Conservation (phyloP, 2,797 vertebrate genomes). For the Anolis apletophallus region DNA sequence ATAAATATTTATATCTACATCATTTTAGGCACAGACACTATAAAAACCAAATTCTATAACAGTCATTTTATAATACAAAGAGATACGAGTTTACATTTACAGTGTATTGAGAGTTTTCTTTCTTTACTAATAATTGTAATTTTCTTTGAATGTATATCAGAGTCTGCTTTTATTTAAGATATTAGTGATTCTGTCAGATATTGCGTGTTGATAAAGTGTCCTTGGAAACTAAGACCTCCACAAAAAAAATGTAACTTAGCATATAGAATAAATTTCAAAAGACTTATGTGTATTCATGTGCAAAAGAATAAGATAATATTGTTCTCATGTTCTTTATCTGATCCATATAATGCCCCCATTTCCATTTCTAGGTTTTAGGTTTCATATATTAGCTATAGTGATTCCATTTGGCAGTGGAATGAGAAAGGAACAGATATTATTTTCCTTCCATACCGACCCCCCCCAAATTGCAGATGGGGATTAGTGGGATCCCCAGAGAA, state of each 20-base stretch:
- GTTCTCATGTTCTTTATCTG: conserved; percentile 19
- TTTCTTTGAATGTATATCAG: conserved; percentile 35
- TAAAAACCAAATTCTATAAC: conserved; percentile 31
- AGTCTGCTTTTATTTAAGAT: conserved; percentile 25
- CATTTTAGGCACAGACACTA: neutral
- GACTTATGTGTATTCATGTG: neutral
- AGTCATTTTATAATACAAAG: conserved; percentile 9
- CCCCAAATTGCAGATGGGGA: neutral
- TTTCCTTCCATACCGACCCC: too few relatives aligned
- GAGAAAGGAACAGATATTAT: neutral
- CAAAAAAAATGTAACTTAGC: neutral
- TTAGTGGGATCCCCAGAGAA: neutral
- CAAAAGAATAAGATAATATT: neutral
- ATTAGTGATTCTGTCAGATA: conserved; percentile 60
- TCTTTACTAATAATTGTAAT: neutral
- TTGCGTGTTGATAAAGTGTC: conserved; percentile 43
- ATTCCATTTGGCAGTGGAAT: neutral
- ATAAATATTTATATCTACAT: conserved; percentile 52
- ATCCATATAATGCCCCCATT: conserved; percentile 24
- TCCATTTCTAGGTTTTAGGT: neutral
- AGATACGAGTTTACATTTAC: conserved; percentile 11
- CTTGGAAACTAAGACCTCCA: conserved; percentile 47
- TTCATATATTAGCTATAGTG: neutral
- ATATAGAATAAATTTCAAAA: conserved; percentile 38
- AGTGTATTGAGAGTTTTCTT: conserved; percentile 15